Evolutionary conservation across 2,797 vertebrate genomes (phyloP).

Genomic region (Microchirus variegatus): DNA sequence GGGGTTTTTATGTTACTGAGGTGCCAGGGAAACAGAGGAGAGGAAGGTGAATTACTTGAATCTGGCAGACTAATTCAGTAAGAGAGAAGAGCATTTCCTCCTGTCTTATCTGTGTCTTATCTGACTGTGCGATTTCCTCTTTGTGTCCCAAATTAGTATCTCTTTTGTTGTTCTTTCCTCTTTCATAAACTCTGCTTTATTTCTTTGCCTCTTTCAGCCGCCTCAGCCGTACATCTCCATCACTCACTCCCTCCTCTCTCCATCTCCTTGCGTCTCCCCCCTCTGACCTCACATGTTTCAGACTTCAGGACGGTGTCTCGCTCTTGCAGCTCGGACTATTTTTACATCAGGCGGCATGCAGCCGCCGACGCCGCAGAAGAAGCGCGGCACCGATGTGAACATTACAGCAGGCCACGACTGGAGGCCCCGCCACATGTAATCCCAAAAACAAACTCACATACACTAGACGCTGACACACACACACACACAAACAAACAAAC

Average conservation of each 20-base stretch:
- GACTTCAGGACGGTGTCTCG: slow-evolving; percentile 14
- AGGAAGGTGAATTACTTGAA: slow-evolving; percentile 51
- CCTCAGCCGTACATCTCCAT: background rate
- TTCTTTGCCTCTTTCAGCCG: background rate
- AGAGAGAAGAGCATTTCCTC: slow-evolving; percentile 53
- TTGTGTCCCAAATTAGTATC: slow-evolving; percentile 19
- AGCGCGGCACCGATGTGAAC: slow-evolving; percentile 22
- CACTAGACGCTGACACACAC: slow-evolving; percentile 1
- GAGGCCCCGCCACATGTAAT: slow-evolving; percentile 25
- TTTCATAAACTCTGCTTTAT: background rate
- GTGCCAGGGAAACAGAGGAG: slow-evolving; percentile 20
- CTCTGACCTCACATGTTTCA: slow-evolving; percentile 5
- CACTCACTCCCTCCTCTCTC: slow-evolving; percentile 9
- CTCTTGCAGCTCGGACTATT: slow-evolving; percentile 18
- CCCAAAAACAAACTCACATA: slow-evolving; percentile 22
- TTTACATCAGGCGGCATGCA: slow-evolving; percentile 28
- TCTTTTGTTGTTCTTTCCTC: slow-evolving; percentile 17
- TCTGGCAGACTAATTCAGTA: slow-evolving; percentile 57
- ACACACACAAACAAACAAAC: slow-evolving; percentile 9
- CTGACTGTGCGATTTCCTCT: slow-evolving; percentile 28
- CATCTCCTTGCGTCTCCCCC: slow-evolving; percentile 9
- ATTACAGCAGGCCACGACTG: slow-evolving; percentile 13
- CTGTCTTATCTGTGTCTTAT: slow-evolving; percentile 53
- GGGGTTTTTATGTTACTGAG: slow-evolving; percentile 23
- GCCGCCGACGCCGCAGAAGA: slow-evolving; percentile 23